These are phyloP conservation scores for Diorhabda elongata DNA, from an alignment of 1,140 invertebrate genomes.

Conservation along the genomic window DNA sequence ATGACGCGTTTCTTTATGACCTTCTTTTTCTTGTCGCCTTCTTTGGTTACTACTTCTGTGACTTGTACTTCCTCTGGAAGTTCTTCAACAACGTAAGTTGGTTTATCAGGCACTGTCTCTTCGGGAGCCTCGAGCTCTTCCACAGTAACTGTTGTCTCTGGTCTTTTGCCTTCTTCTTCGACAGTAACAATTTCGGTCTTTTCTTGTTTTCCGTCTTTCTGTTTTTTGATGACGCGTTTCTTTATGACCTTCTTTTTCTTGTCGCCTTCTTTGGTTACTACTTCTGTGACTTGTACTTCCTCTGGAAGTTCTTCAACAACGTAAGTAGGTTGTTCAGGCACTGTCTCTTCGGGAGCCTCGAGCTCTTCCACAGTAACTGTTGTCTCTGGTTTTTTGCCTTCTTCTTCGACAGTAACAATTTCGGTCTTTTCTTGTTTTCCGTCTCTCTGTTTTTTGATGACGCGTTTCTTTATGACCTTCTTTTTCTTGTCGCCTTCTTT, in stretches of 20 bases:
- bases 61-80: conserved; percentile 32
- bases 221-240: conserved; percentile 45
- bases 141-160: conserved; percentile 38
- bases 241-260: conserved; percentile 41
- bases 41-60: conserved; percentile 29
- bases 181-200: conserved; percentile 41
- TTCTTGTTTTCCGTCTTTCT: conserved; percentile 41
- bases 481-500: conserved; percentile 25
- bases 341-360: conserved; percentile 15
- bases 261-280: conserved; percentile 33
- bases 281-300: conserved; percentile 18
- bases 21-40: conserved; percentile 37
- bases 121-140: conserved; percentile 35
- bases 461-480: conserved; percentile 24
- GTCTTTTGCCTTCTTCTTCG: conserved; percentile 39
- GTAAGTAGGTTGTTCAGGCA: conserved; percentile 13
- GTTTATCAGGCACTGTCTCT: conserved; percentile 36
- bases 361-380: conserved; percentile 36
- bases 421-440: conserved; percentile 38
- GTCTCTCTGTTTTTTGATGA: conserved; percentile 42
- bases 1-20: conserved; percentile 35
- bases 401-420: conserved; percentile 44
- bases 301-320: conserved; percentile 28
- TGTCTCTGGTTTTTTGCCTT: conserved; percentile 45
- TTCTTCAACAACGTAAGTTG: conserved; percentile 27